Percentiles rank a stretch among this genome's conserved stretches.
Conservation (phyloP, 1,140 invertebrate genomes). For the Drosophila tsacasi region DNA sequence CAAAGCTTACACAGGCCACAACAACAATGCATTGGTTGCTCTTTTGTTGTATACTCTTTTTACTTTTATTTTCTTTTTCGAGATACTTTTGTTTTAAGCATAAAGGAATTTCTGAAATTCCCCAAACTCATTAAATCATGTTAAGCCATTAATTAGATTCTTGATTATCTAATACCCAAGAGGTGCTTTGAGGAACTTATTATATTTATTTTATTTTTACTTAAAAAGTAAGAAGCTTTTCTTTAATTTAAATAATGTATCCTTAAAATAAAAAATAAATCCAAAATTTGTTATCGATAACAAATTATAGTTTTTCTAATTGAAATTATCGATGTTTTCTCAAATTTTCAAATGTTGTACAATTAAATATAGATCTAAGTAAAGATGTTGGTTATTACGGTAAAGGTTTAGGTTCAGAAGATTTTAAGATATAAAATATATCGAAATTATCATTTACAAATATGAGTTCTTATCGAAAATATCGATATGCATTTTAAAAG, state of each 20-base stretch:
- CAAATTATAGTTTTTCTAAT: background rate
- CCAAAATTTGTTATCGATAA: background rate
- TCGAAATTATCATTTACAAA: background rate
- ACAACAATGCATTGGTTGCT: constrained; percentile 31
- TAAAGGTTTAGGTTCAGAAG: background rate
- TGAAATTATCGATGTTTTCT: background rate
- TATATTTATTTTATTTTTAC: background rate
- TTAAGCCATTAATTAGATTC: background rate
- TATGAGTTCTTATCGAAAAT: background rate
- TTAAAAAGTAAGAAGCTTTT: background rate
- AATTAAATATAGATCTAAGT: background rate
- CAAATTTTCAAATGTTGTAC: background rate
- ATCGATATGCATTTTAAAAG: background rate
- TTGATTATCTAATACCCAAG: background rate
- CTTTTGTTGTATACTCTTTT: constrained; percentile 20
- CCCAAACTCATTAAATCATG: background rate
- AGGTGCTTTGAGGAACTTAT: background rate
- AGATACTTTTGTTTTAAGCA: background rate
- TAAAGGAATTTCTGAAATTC: constrained; percentile 2
- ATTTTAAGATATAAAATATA: background rate
- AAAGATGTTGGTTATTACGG: too few species aligned
- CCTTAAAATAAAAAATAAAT: too few species aligned
- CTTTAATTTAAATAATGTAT: too few species aligned
- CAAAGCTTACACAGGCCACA: constrained; percentile 34
- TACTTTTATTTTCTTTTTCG: background rate